Evolutionary conservation across 2,797 vertebrate genomes (phyloP).

Genomic region (Bradypodion pumilum): DNA sequence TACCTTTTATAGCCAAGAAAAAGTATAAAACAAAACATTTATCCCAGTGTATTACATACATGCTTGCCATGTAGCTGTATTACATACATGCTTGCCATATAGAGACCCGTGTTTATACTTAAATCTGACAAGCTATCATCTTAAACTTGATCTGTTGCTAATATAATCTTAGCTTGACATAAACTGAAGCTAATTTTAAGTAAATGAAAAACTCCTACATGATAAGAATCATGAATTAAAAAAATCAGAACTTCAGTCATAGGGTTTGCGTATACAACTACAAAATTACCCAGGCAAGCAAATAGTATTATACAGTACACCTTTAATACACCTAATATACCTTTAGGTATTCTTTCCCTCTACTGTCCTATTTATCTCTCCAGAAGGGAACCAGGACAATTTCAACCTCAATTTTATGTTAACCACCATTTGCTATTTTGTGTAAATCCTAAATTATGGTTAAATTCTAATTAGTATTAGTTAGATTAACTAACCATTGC

Average conservation of each 20-base stretch:
- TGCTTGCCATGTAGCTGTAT: not conserved
- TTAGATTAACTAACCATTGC: not conserved
- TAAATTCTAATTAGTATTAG: not conserved
- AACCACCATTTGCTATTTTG: not conserved
- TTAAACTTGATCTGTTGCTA: not conserved
- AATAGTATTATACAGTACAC: not conserved
- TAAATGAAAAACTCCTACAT: not conserved
- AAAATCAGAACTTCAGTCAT: not conserved
- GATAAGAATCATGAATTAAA: not conserved
- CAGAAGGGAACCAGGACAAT: not conserved
- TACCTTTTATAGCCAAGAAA: not conserved
- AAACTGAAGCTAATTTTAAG: not conserved
- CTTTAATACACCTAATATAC: no score
- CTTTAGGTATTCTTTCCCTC: not conserved
- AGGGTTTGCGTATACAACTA: no score
- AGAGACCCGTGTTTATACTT: not conserved
- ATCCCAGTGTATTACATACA: not conserved
- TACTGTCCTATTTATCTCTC: not conserved
- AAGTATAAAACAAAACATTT: not conserved
- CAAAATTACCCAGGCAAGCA: not conserved
- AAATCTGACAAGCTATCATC: not conserved
- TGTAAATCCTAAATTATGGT: not conserved
- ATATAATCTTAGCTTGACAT: not conserved
- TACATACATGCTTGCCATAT: not conserved
- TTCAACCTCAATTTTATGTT: not conserved